Conservation (phyloP, 2,113 vertebrate genomes). For the Chionodraco myersi region DNA sequence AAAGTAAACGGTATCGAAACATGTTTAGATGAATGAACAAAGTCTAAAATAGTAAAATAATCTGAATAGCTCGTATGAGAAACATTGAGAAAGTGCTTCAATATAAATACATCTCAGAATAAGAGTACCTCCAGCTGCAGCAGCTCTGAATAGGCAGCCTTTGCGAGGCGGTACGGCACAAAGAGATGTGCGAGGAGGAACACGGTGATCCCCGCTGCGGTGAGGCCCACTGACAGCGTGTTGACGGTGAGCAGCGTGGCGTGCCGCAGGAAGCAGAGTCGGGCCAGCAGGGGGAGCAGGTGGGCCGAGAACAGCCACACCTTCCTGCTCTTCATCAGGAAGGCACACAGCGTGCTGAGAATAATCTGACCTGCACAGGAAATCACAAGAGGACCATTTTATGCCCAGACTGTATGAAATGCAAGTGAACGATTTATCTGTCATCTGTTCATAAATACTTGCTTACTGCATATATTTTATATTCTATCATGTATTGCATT, state of each 20-base stretch:
- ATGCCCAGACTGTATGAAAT: too few relatives aligned
- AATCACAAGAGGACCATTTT: not conserved
- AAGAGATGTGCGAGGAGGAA: slow-evolving; percentile 82
- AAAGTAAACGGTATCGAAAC: too few relatives aligned
- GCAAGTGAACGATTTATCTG: too few relatives aligned
- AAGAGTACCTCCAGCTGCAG: slow-evolving; percentile 81
- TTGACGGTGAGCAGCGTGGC: slow-evolving; percentile 68
- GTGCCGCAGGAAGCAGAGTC: slow-evolving; percentile 76
- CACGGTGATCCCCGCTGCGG: slow-evolving; percentile 64
- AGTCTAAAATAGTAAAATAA: too few relatives aligned
- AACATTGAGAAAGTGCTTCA: not conserved
- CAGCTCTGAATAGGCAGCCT: slow-evolving; percentile 78
- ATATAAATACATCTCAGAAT: not conserved
- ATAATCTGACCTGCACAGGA: slow-evolving; percentile 84
- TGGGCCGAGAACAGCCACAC: slow-evolving; percentile 87
- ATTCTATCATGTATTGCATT: too few relatives aligned
- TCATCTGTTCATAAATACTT: too few relatives aligned
- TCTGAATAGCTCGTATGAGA: not conserved
- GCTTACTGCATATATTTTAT: too few relatives aligned
- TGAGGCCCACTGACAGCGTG: slow-evolving; percentile 79
- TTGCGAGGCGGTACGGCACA: slow-evolving; percentile 81
- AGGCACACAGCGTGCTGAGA: slow-evolving; percentile 85
- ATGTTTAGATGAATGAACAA: too few relatives aligned
- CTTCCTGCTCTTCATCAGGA: slow-evolving; percentile 85
- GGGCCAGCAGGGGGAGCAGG: slow-evolving; percentile 85